Evolutionary conservation across 1,140 invertebrate genomes (phyloP).

Genomic region (Aphelinus atriplicis): DNA sequence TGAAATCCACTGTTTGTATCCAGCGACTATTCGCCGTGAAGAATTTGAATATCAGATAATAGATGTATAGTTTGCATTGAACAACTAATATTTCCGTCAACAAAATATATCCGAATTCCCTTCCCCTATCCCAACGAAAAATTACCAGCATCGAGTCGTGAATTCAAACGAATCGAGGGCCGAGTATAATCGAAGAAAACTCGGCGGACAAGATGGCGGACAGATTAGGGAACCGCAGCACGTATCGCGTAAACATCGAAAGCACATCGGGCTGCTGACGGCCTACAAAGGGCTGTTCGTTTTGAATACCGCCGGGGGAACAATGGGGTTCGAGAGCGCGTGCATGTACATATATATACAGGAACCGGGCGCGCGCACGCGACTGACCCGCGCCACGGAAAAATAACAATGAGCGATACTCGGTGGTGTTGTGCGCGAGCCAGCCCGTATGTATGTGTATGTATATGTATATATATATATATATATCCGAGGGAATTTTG

Average conservation of each 20-base stretch:
- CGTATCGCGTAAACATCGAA: slow-evolving; percentile 50
- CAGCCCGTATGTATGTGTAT: too few species aligned
- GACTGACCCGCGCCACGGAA: slow-evolving; percentile 31
- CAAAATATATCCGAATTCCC: too few species aligned
- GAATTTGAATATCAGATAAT: too few species aligned
- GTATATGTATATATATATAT: too few species aligned
- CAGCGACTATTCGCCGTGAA: too few species aligned
- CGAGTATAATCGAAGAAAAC: too few species aligned
- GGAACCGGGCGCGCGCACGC: slow-evolving; percentile 36
- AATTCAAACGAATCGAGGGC: too few species aligned
- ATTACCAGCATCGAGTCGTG: too few species aligned
- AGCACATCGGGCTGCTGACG: slow-evolving; percentile 48
- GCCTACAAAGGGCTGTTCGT: slow-evolving; percentile 51
- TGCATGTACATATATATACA: slow-evolving; percentile 36
- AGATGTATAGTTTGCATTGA: too few species aligned
- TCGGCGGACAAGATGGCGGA: not conserved
- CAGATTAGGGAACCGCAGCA: slow-evolving; percentile 50
- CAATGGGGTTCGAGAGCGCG: slow-evolving; percentile 45
- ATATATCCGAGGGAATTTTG: slow-evolving; percentile 42
- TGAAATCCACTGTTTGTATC: too few species aligned
- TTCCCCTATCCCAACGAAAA: too few species aligned
- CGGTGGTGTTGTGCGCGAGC: not conserved
- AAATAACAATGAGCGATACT: slow-evolving; percentile 52
- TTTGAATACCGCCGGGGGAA: slow-evolving; percentile 52
- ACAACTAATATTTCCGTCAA: too few species aligned